Evolutionary conservation across 2,113 vertebrate species (phyloP).

Genomic region (Macquaria ambigua): DNA sequence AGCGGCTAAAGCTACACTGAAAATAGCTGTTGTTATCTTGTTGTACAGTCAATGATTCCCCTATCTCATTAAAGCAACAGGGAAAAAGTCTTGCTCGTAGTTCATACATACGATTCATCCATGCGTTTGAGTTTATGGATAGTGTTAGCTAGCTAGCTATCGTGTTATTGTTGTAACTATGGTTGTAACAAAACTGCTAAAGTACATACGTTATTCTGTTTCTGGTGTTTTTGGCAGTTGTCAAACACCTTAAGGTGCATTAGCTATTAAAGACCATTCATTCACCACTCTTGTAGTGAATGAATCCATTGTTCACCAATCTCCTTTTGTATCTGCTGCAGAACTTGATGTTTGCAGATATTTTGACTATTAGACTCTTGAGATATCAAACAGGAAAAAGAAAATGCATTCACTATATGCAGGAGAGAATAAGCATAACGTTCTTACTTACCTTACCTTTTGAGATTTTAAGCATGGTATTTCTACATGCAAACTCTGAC

Average conservation of each 20-base stretch:
- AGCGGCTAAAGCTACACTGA: not conserved
- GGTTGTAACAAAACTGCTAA: too few species aligned
- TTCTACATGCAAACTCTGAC: not conserved
- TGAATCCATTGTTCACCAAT: conserved; percentile 4
- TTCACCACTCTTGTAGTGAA: not conserved
- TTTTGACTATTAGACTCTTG: not conserved
- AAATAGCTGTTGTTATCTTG: not conserved
- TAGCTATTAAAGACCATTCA: too few species aligned
- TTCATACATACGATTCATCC: too few species aligned
- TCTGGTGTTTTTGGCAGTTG: too few species aligned
- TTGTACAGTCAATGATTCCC: not conserved
- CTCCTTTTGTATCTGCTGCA: not conserved
- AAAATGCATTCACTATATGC: not conserved
- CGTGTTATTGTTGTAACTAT: too few species aligned
- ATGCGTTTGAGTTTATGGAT: not conserved
- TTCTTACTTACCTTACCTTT: not conserved
- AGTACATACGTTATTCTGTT: not conserved
- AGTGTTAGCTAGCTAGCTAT: not conserved
- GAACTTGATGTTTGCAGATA: conserved; percentile 5
- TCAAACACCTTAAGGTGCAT: too few species aligned
- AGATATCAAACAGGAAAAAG: too few species aligned
- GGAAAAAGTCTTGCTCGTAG: not conserved
- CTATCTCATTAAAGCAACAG: not conserved
- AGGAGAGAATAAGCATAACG: not conserved
- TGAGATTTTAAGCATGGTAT: not conserved